Base-by-base conservation (phyloP, 2,797 vertebrate genomes). In the Alosa sapidissima region DNA sequence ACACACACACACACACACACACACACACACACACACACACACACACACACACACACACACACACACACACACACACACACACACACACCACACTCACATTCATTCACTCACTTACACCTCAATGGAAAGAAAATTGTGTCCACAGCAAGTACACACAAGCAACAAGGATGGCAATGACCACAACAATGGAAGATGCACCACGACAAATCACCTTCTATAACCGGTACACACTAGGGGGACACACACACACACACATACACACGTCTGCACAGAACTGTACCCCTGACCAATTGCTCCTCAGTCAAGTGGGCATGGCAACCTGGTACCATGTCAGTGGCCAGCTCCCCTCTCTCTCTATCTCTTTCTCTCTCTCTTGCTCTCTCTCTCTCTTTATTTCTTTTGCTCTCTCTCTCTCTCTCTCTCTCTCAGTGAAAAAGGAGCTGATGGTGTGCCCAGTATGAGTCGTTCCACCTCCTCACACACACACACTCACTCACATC, bases 1-100 rank as follows among this genome's bases (percentile, higher is more conserved):
- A 36, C 51, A 33, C 41, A 55, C 54, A 36, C 75, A 45, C 16
- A 62, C 60, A 84, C 60, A 82, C 54, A 85, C 65, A 81, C 82
- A 82, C 58, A 62, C 58, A 81, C 54, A 78, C 33, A 83, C 47
- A 81, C 65, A 72, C 51, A 81, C 82, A 68, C n/a, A 65, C 60
- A 81, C 24, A 62, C n/a, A 21, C 52, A 36, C 51, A 33, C 41
- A 55, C 54, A 36, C 75, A 45, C 16, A 62, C 60, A 84, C 60
- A 82, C 54, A 85, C 65, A 81, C 82, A 82, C 58, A 62, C 58
- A 81, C 54, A 78, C 33, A 19, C 45, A 48, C 49, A 19, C 36
- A 68, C 47, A n/a, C 72, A 41, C 16, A 47, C 51, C 82, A 82
- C 84, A 52, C 5, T 48, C 7, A 47, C 81, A 68, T 68, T 65